phyloP scores from a whole-genome alignment of 2,888 invertebrate species.

The Rhamphomyia laevipes region DNA sequence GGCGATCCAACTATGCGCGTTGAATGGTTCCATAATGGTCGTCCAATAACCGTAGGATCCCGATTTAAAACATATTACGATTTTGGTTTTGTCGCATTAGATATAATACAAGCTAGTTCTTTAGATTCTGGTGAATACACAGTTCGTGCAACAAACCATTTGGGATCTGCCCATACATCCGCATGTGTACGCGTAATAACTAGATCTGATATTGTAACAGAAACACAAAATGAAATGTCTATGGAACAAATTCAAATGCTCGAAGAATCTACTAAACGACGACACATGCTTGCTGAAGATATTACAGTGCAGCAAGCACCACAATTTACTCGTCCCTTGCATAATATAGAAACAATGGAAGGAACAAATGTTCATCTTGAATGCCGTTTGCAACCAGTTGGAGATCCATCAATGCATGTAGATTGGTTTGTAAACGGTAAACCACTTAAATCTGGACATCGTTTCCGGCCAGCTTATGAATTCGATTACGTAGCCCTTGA shows the following conservation, averaged over 20 bases:
- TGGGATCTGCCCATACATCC: slow-evolving; percentile 85
- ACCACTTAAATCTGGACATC: slow-evolving; percentile 82
- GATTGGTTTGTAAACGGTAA: slow-evolving; percentile 95
- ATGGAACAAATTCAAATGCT: slow-evolving; percentile 84
- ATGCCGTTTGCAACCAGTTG: slow-evolving; percentile 80
- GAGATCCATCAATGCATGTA: slow-evolving; percentile 82
- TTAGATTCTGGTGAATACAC: slow-evolving; percentile 94
- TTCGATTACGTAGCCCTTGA: slow-evolving; percentile 96
- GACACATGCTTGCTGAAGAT: slow-evolving; percentile 63
- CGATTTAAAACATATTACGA: slow-evolving; percentile 92
- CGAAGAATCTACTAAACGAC: slow-evolving; percentile 65
- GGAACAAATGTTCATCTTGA: slow-evolving; percentile 87
- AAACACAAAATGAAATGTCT: slow-evolving; percentile 85
- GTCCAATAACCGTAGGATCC: slow-evolving; percentile 76
- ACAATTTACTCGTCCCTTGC: slow-evolving; percentile 74
- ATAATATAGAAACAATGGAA: slow-evolving; percentile 82
- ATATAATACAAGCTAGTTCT: slow-evolving; percentile 88
- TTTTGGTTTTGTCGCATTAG: slow-evolving; percentile 93
- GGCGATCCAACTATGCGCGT: slow-evolving; percentile 93
- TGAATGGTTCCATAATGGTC: slow-evolving; percentile 92
- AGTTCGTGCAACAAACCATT: slow-evolving; percentile 81
- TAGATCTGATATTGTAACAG: slow-evolving; percentile 70
- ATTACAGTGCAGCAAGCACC: slow-evolving; percentile 75
- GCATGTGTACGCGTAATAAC: slow-evolving; percentile 80
- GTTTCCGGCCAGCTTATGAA: slow-evolving; percentile 92